Evolutionary conservation across 2,113 vertebrate genomes (phyloP), one percentile per base, ranked within the genome.

Genomic region (Erythrocercus mccallii): DNA sequence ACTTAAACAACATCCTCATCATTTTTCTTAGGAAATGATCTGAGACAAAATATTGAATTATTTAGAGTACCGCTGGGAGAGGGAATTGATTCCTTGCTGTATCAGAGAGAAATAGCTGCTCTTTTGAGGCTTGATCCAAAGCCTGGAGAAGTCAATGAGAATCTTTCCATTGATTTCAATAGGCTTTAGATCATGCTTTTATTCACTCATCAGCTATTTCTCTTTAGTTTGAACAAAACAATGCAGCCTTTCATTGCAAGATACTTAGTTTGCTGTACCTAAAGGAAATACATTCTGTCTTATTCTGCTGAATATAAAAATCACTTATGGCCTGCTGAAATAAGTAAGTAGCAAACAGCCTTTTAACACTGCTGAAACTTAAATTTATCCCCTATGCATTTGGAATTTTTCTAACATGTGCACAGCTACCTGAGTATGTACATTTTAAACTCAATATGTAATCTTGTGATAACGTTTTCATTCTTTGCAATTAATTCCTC

Each of bases 21-120:
- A 85, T 96, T 96, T 96, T 95, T 96, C 95, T 92, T 93, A 90
- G 81, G 93, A 96, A 96, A 96, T 90, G 87, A 96, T 96, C 90
- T 96, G 94, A 97, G 95, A 95, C 87, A 94, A 96, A 97, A 95
- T 94, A 96, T 86, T 96, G 94, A 97, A 97, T 97, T 96, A 96
- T 96, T 96, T 97, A 96, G 93, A 92, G 85, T 86, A 94, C 95
- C 44, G 0, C 84, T 96, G 93, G 95, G 94, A 97, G 88, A 95
- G 68, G 78, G 92, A 92, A 97, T 96, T 97, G 96, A 96, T 96
- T 97, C 91, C 91, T 92, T 23, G 51, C 92, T 65, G 77, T 97
- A 97, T 96, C 95, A 96, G 72, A 96, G 96, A 96, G 91, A 95
- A 95, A 94, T 92, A 78, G 86, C 91, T 96, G 91, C 89, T 96